Percentiles rank a stretch among this genome's conserved stretches.
These are phyloP conservation scores for Semnornis frantzii DNA, from an alignment of 2,113 vertebrate species.

Conservation along the genomic window DNA sequence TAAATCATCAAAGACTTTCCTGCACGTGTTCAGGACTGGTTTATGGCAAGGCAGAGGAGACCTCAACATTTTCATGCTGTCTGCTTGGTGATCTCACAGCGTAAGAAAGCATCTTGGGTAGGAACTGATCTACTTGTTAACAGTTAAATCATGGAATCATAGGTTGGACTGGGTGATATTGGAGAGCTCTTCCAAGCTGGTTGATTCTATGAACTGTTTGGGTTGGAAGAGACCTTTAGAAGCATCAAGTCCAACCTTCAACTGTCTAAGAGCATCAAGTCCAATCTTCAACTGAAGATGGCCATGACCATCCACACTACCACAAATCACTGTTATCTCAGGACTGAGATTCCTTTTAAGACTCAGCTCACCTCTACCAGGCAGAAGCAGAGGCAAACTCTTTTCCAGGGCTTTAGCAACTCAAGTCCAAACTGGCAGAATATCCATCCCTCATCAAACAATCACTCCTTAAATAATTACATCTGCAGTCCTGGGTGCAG, in stretches of 20 bases:
- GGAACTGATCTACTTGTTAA: background rate
- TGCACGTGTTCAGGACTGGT: background rate
- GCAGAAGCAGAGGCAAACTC: background rate
- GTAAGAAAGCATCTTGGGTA: background rate
- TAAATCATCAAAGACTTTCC: conserved; percentile 50
- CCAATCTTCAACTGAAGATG: no score
- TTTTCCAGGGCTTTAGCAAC: background rate
- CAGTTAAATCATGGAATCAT: background rate
- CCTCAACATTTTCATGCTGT: background rate
- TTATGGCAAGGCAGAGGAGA: background rate
- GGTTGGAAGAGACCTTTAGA: no score
- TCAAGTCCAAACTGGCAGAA: background rate
- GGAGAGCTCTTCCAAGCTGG: no score
- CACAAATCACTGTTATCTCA: background rate
- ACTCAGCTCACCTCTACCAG: background rate
- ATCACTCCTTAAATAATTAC: background rate
- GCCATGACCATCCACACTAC: background rate
- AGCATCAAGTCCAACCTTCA: no score
- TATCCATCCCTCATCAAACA: background rate
- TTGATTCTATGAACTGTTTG: no score
- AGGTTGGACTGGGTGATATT: no score
- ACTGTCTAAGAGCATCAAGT: no score
- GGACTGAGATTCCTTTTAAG: background rate
- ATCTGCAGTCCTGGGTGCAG: no score
- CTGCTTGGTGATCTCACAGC: background rate